Base-by-base conservation (phyloP, 1,140 invertebrate species). In the Zaprionus inermis region DNA sequence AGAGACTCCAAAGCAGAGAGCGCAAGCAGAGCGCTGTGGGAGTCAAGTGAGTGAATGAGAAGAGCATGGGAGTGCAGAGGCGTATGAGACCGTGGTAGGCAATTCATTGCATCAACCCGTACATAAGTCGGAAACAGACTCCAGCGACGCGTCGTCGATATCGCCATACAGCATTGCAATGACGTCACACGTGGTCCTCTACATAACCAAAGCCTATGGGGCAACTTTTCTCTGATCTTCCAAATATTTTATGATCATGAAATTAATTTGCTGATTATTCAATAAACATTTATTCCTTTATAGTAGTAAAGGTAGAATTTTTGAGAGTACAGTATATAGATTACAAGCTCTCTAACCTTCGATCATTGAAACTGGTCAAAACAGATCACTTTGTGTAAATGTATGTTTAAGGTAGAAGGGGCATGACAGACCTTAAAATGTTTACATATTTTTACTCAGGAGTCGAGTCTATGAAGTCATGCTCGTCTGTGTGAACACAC, bases 1-100 rank as follows among this genome's bases (percentile, higher is more conserved):
- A 89, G 83, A 84, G 83, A 89, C 58, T 66, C 79, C 79, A 63
- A 66, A 59, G 55, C 58, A 16, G 10, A 38, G 44, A 60, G 41
- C 28, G 41, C 44, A 34, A 28, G 51, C 41, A 49, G 10, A 3
- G 44, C 58, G 55, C 38, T 32, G 56, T 41, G 34, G 18, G 49
- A 46, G 57, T 30, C 32, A 30, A 52, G 61, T 18, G 38, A 24
- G 46, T 6, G 49, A 14, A 54, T 49, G 66, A 32, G 18, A 9
- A 20, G 30, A 49, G 54, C 28, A 41, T 20, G 49, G 6, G 16
- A 18, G 20, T 46, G 36, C 28, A 18, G 14, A 18, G 54, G 59
- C 22, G 22, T 14, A 51, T 46, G 41, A 68, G 64, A 54, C 38
- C 56, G 44, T 11, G 44, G 16, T 14, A 41, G 65, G 69, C 38